phyloP scores from a whole-genome alignment of 2,113 vertebrate species.

The Alethe castanea region DNA sequence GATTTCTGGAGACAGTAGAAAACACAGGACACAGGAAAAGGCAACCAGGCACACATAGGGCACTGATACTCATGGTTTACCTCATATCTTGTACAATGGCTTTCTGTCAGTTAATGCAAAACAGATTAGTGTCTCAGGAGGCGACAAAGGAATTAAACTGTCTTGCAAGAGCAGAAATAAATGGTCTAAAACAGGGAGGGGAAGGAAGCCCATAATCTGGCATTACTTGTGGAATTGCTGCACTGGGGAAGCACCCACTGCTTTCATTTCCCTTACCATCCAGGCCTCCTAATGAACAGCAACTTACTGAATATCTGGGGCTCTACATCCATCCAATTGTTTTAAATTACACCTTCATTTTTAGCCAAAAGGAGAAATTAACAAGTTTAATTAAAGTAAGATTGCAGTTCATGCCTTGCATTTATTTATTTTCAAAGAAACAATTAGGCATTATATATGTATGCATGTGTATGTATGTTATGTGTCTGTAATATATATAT shows the following conservation, averaged over 20 bases:
- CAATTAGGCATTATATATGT: neutral
- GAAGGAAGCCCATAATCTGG: neutral
- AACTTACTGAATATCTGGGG: neutral
- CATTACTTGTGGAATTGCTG: neutral
- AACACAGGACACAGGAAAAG: neutral
- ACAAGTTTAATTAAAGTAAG: neutral
- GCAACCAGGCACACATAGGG: neutral
- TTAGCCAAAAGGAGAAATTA: neutral
- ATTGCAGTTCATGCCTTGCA: neutral
- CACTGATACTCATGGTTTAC: neutral
- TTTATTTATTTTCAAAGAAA: neutral
- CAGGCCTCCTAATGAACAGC: neutral
- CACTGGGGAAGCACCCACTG: neutral
- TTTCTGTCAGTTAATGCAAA: neutral
- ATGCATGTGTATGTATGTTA: no score
- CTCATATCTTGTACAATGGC: neutral
- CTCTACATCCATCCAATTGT: neutral
- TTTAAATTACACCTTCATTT: neutral
- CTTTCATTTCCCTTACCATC: neutral
- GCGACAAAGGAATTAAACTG: neutral
- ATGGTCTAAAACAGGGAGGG: neutral
- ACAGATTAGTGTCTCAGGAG: neutral
- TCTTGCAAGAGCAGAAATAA: neutral
- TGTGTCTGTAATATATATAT: neutral
- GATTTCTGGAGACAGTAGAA: neutral